A percentile compares a stretch with the other conserved stretches of the same genome.
Evolutionary conservation across 2,797 vertebrate genomes (phyloP).

Genomic region (Onychomys arenicola): DNA sequence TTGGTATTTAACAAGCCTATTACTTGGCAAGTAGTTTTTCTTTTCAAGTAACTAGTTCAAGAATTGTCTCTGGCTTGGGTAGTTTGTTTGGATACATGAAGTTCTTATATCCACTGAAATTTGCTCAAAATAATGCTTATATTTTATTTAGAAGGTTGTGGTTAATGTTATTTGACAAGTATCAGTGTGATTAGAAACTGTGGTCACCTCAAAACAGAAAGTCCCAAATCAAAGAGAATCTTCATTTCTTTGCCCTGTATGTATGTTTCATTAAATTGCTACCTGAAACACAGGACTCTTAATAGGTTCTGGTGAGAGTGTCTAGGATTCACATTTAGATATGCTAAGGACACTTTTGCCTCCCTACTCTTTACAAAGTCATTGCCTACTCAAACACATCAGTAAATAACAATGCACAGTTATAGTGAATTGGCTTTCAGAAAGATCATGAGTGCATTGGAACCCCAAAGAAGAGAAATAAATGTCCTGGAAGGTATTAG

Average conservation of each 20-base stretch:
- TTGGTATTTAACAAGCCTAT: conserved; percentile 65
- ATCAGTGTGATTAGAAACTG: background rate
- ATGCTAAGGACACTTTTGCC: background rate
- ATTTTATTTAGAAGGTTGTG: conserved; percentile 53
- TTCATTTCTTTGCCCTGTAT: background rate
- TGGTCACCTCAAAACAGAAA: background rate
- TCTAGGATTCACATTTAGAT: conserved; percentile 16
- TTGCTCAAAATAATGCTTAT: background rate
- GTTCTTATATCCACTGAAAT: background rate
- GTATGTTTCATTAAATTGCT: background rate
- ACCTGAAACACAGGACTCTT: background rate
- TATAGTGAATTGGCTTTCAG: background rate
- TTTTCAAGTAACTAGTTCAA: conserved; percentile 8
- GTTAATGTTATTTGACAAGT: conserved; percentile 39
- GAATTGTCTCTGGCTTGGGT: background rate
- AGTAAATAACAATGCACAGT: background rate
- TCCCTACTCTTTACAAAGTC: background rate
- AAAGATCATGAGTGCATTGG: background rate
- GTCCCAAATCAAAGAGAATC: background rate
- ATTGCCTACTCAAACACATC: background rate
- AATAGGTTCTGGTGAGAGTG: background rate
- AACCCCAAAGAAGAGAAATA: background rate
- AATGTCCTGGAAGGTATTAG: background rate
- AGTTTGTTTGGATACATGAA: conserved; percentile 54
- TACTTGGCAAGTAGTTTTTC: conserved; percentile 49